Percentiles rank a stretch among this genome's conserved stretches.
phyloP scores from a whole-genome alignment of 2,113 vertebrate genomes.

The Hemiprocne comata region DNA sequence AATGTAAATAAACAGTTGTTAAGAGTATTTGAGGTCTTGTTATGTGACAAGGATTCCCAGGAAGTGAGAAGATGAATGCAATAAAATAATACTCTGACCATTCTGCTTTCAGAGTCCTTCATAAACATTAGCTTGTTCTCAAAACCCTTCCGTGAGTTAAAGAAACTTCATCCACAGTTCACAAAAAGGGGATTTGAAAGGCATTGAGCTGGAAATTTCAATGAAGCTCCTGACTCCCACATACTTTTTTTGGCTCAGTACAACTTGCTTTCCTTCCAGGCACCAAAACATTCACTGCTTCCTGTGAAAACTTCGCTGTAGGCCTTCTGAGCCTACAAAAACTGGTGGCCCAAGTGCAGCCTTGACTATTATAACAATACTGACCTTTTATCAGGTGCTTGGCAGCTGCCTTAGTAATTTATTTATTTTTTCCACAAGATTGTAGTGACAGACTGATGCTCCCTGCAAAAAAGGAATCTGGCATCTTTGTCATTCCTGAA shows the following conservation, averaged over 20 bases:
- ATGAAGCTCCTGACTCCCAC: neutral
- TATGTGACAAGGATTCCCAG: neutral
- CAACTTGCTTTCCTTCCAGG: neutral
- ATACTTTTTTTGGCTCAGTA: neutral
- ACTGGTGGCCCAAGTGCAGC: neutral
- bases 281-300: neutral
- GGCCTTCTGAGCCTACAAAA: neutral
- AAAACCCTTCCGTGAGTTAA: neutral
- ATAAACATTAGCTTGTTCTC: neutral
- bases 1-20: neutral
- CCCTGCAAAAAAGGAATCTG: neutral
- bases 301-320: neutral
- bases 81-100: neutral
- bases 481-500: neutral
- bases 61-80: neutral
- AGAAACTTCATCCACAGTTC: neutral
- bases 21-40: neutral
- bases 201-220: neutral
- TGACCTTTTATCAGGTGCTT: neutral
- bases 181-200: constrained; percentile 19
- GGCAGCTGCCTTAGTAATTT: neutral
- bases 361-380: neutral
- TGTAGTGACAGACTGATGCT: neutral
- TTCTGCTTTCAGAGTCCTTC: neutral
- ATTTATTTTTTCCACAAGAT: neutral